phyloP scores from a whole-genome alignment of 2,113 vertebrate species.

The Crotalus horridus region DNA sequence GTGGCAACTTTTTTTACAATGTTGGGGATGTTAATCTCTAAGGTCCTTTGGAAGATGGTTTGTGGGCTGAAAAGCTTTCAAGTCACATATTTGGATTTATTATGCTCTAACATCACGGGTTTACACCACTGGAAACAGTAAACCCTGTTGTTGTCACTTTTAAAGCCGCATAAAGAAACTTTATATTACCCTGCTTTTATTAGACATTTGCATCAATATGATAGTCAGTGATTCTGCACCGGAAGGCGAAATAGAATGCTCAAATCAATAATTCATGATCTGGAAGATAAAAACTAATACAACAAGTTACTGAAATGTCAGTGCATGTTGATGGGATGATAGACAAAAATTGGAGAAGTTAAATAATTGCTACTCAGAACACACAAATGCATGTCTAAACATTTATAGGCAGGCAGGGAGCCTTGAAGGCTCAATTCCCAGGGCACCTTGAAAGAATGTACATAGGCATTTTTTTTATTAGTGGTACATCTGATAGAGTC shows the following conservation, averaged over 20 bases:
- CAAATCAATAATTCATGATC: constrained; percentile 54
- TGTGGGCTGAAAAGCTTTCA: constrained; percentile 21
- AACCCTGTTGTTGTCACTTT: constrained; percentile 35
- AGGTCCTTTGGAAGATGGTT: constrained; percentile 21
- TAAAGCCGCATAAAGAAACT: constrained; percentile 39
- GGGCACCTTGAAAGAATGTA: constrained; percentile 31
- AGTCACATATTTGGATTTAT: constrained; percentile 36
- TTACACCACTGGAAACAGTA: constrained; percentile 1
- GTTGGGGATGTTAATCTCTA: neutral
- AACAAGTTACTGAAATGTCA: constrained; percentile 46
- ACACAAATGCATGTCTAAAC: constrained; percentile 50
- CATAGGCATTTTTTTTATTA: constrained; percentile 48
- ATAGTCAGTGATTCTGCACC: constrained; percentile 19
- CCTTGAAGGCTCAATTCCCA: constrained; percentile 43
- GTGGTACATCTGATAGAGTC: constrained; percentile 1
- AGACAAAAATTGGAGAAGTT: constrained; percentile 33
- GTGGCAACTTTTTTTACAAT: neutral
- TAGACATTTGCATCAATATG: constrained; percentile 42
- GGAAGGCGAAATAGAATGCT: constrained; percentile 22
- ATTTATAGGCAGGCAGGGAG: constrained; percentile 47
- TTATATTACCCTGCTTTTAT: constrained; percentile 42
- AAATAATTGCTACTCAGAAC: constrained; percentile 55
- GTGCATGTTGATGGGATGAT: constrained; percentile 26
- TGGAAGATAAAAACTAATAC: constrained; percentile 49
- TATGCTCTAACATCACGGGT: neutral